phyloP scores from a whole-genome alignment of 2,113 vertebrate genomes.

The Pimephales promelas region DNA sequence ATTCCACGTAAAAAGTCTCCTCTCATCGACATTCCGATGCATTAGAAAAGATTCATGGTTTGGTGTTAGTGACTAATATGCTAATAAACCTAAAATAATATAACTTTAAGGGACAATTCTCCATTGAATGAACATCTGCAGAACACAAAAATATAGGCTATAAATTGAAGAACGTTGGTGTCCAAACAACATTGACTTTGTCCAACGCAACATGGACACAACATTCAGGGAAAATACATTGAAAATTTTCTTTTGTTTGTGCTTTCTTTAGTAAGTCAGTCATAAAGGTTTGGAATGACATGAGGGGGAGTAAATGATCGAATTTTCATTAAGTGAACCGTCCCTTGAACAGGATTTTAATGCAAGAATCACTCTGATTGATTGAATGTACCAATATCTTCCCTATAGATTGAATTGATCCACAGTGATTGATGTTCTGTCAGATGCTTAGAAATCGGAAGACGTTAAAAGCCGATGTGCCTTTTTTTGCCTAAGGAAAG shows the following conservation, averaged over 20 bases:
- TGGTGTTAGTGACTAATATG: no score
- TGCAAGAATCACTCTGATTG: background rate
- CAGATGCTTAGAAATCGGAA: background rate
- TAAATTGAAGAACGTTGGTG: no score
- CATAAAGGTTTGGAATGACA: background rate
- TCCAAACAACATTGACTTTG: no score
- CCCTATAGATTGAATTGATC: background rate
- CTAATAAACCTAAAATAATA: no score
- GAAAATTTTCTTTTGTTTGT: no score
- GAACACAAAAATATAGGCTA: no score
- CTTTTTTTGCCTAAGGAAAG: slow-evolving; percentile 44
- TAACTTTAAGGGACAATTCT: no score
- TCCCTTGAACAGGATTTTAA: background rate
- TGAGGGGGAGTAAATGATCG: background rate
- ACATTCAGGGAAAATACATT: background rate
- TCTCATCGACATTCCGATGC: no score
- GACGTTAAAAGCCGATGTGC: slow-evolving; percentile 14
- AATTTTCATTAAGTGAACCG: background rate
- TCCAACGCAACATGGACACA: background rate
- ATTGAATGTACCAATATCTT: background rate
- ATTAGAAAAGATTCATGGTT: no score
- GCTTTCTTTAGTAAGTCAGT: background rate
- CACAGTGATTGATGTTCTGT: background rate
- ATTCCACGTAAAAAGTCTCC: no score
- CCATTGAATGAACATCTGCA: no score